Evolutionary conservation across 2,888 invertebrate genomes (phyloP), one percentile per base, ranked within the genome.

Genomic region (Elgonia sp.): DNA sequence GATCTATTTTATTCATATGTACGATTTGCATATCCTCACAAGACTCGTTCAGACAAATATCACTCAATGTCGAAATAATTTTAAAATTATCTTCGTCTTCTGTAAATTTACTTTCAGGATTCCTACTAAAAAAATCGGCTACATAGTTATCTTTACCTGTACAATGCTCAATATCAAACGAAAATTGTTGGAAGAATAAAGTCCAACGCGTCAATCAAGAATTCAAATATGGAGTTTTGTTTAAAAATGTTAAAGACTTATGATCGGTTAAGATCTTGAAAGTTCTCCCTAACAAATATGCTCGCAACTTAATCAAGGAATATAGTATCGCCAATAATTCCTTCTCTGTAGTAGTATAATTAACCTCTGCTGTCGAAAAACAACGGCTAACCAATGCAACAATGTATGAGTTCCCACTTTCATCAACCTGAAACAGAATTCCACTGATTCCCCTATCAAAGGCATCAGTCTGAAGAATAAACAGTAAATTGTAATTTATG

Each of bases 341-440:
- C 67, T 92, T 92, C 86, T 92, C 92, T 0, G 91, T 86, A 0
- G 90, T 90, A 0, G 90, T 91, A 85, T 92, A 92, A 37, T 79
- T 89, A 10, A 67, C 16, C 73, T 92, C 91, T 0, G 89, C 53
- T 0, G 80, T 84, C 0, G 77, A 72, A 1, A 92, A 84, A n/a
- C 88, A 89, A 67, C 90, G 84, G 82, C 92, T 92, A 39, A 86
- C 90, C 60, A 92, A 90, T 0, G 90, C 87, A 16, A 91, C 86
- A 1, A 92, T 83, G 18, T 83, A 69, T 39, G 42, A 73, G 9
- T 89, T 60, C 2, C 65, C 55, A 0, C 18, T 29, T 7, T 65
- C 39, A 57, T 89, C 87, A 0, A 81, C 10, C 46, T 88, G 85
- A 75, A 82, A 90, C 1, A 91, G 18, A 18, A 86, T 82, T 0